Conservation (phyloP, 2,113 vertebrate species). For the Datnioides undecimradiatus region DNA sequence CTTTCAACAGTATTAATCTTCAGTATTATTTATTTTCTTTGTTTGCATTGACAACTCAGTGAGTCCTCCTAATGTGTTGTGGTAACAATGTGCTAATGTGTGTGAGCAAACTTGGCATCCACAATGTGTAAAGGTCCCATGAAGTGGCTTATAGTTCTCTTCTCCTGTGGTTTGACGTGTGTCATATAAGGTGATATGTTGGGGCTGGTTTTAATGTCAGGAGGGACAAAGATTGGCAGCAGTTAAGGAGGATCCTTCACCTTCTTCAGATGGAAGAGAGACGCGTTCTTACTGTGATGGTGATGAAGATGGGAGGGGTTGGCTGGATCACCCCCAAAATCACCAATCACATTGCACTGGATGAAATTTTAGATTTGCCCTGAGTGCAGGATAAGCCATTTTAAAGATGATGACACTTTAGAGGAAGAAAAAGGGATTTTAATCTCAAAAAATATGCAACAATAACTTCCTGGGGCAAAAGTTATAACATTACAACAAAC, state of each 20-base stretch:
- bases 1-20: constrained; percentile 69
- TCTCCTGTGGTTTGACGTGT: constrained; percentile 43
- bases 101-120: constrained; percentile 38
- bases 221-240: not conserved
- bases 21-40: constrained; percentile 73
- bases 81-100: constrained; percentile 59
- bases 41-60: constrained; percentile 64
- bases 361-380: constrained; percentile 32
- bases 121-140: constrained; percentile 72
- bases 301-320: constrained; percentile 49
- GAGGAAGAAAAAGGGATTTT: constrained; percentile 61
- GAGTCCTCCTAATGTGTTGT: constrained; percentile 51
- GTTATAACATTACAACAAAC: constrained; percentile 3
- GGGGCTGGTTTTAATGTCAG: not conserved
- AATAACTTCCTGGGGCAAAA: constrained; percentile 9
- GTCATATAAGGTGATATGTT: not conserved
- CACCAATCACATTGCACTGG: not conserved
- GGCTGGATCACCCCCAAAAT: constrained; percentile 69
- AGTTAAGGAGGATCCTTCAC: not conserved
- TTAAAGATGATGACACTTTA: constrained; percentile 43
- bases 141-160: constrained; percentile 58
- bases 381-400: constrained; percentile 55
- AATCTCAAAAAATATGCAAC: constrained; percentile 73
- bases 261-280: constrained; percentile 1
- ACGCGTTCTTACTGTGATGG: constrained; percentile 23